These are phyloP conservation scores for Botia almorhae DNA, from an alignment of 2,797 vertebrate genomes.

Conservation along the genomic window DNA sequence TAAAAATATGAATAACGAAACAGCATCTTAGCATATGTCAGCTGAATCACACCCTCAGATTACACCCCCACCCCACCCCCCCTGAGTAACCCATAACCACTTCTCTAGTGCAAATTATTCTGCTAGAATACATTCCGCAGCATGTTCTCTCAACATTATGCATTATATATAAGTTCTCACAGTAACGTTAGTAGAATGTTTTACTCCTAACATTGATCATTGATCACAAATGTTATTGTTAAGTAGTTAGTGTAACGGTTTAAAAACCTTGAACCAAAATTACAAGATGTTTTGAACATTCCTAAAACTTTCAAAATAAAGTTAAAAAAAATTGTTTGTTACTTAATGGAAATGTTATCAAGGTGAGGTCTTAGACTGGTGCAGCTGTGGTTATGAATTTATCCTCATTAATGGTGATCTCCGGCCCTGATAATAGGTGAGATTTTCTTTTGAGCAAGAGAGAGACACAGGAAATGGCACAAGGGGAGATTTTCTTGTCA, in stretches of 20 bases:
- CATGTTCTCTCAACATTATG: too few species aligned
- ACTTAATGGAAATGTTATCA: conserved; percentile 3
- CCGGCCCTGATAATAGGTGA: conserved; percentile 26
- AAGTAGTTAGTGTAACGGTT: too few species aligned
- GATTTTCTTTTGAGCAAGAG: conserved; percentile 12
- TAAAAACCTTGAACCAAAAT: too few species aligned
- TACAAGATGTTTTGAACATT: too few species aligned
- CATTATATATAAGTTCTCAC: too few species aligned
- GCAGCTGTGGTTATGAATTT: conserved; percentile 36
- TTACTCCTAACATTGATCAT: too few species aligned
- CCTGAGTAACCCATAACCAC: conserved; percentile 55
- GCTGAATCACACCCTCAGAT: conserved; percentile 59
- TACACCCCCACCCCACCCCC: conserved; percentile 39
- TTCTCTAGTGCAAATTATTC: conserved; percentile 64
- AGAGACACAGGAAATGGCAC: conserved; percentile 42
- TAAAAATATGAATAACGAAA: conserved; percentile 13
- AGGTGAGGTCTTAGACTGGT: neutral
- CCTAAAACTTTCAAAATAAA: too few species aligned
- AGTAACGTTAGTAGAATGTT: too few species aligned
- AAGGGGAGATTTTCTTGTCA: conserved; percentile 50
- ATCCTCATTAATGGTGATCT: neutral
- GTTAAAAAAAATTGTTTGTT: too few species aligned
- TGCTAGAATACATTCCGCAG: too few species aligned
- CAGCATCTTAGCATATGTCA: neutral
- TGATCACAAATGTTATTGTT: too few species aligned